Evolutionary conservation across 2,797 vertebrate species (phyloP).

Genomic region (Halcyon leucocephala): DNA sequence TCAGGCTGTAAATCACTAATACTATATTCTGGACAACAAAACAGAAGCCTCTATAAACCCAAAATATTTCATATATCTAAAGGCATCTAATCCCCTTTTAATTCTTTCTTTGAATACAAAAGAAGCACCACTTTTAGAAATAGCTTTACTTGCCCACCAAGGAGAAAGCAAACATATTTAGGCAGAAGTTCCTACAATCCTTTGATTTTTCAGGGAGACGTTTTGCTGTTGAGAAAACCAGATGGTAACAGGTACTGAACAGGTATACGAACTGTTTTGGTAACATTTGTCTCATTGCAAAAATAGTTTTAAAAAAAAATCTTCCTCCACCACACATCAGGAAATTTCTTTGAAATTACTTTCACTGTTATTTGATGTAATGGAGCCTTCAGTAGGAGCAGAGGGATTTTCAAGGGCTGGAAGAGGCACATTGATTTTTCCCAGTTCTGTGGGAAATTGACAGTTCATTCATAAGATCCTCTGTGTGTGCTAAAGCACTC

Average conservation of each 20-base stretch:
- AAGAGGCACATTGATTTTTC: conserved; percentile 68
- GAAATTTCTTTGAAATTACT: background rate
- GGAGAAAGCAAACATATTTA: background rate
- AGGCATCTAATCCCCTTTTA: background rate
- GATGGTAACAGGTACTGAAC: background rate
- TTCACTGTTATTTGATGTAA: conserved; percentile 38
- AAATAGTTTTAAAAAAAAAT: background rate
- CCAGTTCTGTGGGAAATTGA: conserved; percentile 63
- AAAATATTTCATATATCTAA: background rate
- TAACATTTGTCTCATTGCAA: background rate
- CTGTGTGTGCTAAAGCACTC: conserved; percentile 38
- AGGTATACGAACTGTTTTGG: background rate
- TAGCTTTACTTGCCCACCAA: background rate
- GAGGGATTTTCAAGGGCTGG: conserved; percentile 57
- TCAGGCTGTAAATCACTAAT: background rate
- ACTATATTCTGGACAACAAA: background rate
- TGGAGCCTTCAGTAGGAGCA: conserved; percentile 41
- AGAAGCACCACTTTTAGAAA: background rate
- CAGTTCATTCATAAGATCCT: conserved; percentile 68
- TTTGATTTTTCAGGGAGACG: background rate
- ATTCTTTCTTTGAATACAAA: background rate
- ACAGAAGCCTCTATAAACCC: background rate
- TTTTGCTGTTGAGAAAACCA: background rate
- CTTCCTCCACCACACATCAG: background rate
- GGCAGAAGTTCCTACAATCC: background rate